Evolutionary conservation across 2,888 invertebrate species (phyloP).

Genomic region (Panzeria rudis): DNA sequence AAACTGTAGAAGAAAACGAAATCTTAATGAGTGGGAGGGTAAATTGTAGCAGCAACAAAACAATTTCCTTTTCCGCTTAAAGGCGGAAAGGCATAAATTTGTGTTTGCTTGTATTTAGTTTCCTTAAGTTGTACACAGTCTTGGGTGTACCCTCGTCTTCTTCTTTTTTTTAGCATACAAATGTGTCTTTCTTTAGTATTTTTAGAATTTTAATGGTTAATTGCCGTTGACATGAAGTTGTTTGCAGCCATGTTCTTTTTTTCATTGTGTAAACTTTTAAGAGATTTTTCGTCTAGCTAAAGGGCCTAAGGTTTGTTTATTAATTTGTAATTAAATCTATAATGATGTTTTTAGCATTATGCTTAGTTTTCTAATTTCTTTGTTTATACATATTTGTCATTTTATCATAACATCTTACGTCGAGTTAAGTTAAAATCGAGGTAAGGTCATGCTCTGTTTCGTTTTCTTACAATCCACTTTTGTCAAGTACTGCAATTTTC

Average conservation of each 20-base stretch:
- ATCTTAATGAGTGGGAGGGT: constrained; percentile 16
- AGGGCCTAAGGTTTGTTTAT: not conserved
- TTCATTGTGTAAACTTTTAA: not conserved
- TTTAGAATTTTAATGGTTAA: constrained; percentile 64
- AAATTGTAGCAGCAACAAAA: constrained; percentile 44
- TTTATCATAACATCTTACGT: no score
- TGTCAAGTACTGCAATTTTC: no score
- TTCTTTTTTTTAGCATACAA: not conserved
- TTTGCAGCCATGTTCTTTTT: constrained; percentile 14
- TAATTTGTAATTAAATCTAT: not conserved
- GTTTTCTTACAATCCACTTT: no score
- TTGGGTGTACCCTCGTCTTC: not conserved
- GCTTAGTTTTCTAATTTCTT: no score
- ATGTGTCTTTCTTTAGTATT: not conserved
- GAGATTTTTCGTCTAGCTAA: not conserved
- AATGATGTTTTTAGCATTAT: no score
- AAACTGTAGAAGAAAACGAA: not conserved
- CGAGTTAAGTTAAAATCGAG: no score
- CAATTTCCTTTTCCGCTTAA: constrained; percentile 66
- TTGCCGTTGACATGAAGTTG: constrained; percentile 61
- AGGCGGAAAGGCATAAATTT: constrained; percentile 56
- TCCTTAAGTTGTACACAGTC: not conserved
- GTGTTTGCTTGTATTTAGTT: constrained; percentile 19
- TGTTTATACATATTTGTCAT: no score
- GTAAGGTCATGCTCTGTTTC: no score